Conservation (phyloP, 2,113 vertebrate species). For the Lagopus leucura region DNA sequence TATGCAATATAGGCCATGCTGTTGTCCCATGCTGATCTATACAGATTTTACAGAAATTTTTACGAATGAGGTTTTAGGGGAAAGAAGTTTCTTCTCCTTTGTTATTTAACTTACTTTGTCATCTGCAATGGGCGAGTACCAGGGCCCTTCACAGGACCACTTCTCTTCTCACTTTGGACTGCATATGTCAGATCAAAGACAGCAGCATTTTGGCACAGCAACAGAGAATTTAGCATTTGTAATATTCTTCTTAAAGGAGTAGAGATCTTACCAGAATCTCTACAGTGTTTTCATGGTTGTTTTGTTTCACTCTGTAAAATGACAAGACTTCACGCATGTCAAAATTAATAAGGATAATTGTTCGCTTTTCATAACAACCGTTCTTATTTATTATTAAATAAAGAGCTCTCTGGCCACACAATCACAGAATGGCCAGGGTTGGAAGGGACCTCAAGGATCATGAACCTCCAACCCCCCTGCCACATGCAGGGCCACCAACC, state of each 20-base stretch:
- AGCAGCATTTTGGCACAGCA: not conserved
- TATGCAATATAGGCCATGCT: too few relatives aligned
- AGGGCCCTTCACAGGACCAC: not conserved
- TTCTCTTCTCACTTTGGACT: not conserved
- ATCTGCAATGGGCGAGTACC: not conserved
- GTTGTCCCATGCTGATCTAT: not conserved
- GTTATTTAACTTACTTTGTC: not conserved
- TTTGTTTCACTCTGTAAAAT: not conserved
- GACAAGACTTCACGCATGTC: not conserved
- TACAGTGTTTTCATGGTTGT: not conserved
- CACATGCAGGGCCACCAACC: too few relatives aligned
- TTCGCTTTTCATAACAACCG: not conserved
- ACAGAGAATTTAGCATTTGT: not conserved
- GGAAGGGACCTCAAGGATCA: too few relatives aligned
- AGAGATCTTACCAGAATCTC: not conserved
- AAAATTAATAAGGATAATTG: not conserved
- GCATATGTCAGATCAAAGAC: not conserved
- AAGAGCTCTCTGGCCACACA: not conserved
- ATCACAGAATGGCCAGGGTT: too few relatives aligned
- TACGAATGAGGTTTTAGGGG: not conserved
- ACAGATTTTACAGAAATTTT: not conserved
- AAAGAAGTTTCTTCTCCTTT: not conserved
- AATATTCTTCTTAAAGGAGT: not conserved
- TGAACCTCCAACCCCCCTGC: too few relatives aligned
- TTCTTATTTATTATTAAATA: not conserved